These are phyloP conservation scores for Tetranychus truncatus DNA, from an alignment of 2,888 invertebrate species.

Conservation along the genomic window DNA sequence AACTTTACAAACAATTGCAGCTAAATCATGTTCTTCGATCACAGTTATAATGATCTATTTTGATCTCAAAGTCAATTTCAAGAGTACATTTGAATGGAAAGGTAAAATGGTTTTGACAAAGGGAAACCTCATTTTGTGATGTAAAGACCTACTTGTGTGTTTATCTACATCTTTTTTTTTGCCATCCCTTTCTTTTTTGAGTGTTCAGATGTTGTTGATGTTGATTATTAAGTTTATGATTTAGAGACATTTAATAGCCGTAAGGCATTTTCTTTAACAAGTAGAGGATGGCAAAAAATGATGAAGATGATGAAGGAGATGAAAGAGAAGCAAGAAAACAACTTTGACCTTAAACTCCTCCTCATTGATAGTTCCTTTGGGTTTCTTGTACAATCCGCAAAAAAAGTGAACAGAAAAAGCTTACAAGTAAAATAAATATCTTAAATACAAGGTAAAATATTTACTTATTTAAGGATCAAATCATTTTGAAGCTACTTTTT, in stretches of 20 bases:
- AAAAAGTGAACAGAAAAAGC: not conserved
- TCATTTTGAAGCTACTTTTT: too few species aligned
- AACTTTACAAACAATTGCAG: too few species aligned
- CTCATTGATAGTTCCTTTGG: not conserved
- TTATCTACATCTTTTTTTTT: not conserved
- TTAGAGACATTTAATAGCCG: not conserved
- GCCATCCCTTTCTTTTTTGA: not conserved
- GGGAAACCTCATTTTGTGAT: not conserved
- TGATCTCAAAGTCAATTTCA: too few species aligned
- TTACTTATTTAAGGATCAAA: not conserved
- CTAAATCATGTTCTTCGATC: too few species aligned
- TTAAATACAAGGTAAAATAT: not conserved
- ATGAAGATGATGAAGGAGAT: not conserved
- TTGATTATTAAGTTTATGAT: constrained; percentile 1
- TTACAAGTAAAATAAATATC: not conserved
- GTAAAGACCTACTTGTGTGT: not conserved
- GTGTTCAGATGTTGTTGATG: not conserved
- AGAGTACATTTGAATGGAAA: too few species aligned
- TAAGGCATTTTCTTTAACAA: not conserved
- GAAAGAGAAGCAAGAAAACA: not conserved
- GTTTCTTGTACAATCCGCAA: not conserved
- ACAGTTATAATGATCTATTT: too few species aligned
- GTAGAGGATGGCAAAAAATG: not conserved
- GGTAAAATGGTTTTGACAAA: too few species aligned
- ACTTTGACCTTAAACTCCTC: not conserved